Evolutionary conservation across 2,113 vertebrate genomes (phyloP).

Genomic region (Spea bombifrons): DNA sequence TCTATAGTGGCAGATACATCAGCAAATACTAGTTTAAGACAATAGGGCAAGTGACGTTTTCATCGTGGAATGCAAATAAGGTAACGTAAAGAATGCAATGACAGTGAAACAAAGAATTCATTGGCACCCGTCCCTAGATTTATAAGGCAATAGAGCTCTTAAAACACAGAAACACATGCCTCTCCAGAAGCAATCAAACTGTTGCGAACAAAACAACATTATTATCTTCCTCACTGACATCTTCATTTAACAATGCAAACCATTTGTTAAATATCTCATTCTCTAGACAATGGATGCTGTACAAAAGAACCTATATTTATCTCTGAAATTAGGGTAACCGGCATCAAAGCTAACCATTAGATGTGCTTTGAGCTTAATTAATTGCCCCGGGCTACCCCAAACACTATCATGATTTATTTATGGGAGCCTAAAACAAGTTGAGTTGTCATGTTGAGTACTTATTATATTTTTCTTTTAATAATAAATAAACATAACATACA

Average conservation of each 20-base stretch:
- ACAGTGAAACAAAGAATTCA: constrained; percentile 15
- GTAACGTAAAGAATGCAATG: background rate
- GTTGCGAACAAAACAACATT: constrained; percentile 2
- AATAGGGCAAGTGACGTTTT: constrained; percentile 2
- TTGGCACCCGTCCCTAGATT: constrained; percentile 7
- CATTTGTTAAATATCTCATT: constrained; percentile 4
- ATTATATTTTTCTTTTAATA: too few species aligned
- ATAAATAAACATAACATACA: too few species aligned
- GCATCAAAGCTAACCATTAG: background rate
- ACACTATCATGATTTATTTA: background rate
- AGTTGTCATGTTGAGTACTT: too few species aligned
- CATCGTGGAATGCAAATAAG: constrained; percentile 25
- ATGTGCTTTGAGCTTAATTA: background rate
- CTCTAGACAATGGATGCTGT: background rate
- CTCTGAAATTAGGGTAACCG: constrained; percentile 8
- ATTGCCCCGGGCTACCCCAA: background rate
- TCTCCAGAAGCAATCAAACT: background rate
- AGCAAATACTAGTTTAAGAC: too few species aligned
- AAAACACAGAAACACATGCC: constrained; percentile 29
- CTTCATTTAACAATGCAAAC: background rate
- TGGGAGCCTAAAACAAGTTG: background rate
- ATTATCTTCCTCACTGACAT: background rate
- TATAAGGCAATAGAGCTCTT: constrained; percentile 3
- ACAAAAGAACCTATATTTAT: constrained; percentile 13
- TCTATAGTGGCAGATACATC: too few species aligned